Conservation (phyloP, 2,888 invertebrate species). For the Luperina testacea region DNA sequence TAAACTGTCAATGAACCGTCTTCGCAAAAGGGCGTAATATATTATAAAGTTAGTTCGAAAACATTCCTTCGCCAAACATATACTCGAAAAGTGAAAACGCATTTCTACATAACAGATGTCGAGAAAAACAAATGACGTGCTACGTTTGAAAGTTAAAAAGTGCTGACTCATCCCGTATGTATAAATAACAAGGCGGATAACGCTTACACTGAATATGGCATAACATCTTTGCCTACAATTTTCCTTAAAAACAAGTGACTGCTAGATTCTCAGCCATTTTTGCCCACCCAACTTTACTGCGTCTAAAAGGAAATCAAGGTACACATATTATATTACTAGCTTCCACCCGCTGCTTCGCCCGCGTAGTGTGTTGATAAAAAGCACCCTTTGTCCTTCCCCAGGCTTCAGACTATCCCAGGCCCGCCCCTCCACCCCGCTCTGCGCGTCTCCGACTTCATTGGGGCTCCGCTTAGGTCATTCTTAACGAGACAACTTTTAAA, state of each 20-base stretch:
- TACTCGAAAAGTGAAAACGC: constrained; percentile 25
- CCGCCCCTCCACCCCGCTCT: not conserved
- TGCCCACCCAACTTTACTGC: not conserved
- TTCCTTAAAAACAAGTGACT: not conserved
- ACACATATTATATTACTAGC: not conserved
- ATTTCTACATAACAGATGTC: constrained; percentile 46
- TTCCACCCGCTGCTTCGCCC: not conserved
- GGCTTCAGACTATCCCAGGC: not conserved
- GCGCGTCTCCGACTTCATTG: not conserved
- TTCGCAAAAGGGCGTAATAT: not conserved
- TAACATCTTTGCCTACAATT: not conserved
- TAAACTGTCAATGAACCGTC: not conserved
- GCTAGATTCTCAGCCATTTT: not conserved
- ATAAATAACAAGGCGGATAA: not conserved
- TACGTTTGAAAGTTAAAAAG: constrained; percentile 26
- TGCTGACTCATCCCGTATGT: not conserved
- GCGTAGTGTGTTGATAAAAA: not conserved
- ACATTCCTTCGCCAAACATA: constrained; percentile 24
- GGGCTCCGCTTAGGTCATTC: not conserved
- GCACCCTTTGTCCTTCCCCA: no score
- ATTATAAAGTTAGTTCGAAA: not conserved
- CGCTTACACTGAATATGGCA: constrained; percentile 2
- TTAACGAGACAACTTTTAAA: not conserved
- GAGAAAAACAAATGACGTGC: constrained; percentile 49
- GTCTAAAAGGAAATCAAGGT: not conserved